Evolutionary conservation across 2,797 vertebrate genomes (phyloP), one percentile per base, ranked within the genome.

Genomic region (Microctenopoma lineatum): DNA sequence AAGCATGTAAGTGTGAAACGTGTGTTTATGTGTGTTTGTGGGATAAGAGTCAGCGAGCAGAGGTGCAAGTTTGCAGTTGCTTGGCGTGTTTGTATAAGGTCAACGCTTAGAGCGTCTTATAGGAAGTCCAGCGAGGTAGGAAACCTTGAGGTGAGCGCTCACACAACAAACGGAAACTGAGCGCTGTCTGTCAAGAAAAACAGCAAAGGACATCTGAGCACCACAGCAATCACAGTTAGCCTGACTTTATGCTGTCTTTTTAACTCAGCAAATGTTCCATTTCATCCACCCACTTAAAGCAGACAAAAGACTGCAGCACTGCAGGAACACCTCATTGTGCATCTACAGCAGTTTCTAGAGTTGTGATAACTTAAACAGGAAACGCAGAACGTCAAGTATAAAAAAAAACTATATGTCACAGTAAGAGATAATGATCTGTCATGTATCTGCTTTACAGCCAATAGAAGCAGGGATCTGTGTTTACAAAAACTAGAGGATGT

Each of bases 331-430:
- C 18, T 14, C 29, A 63, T 64, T 72, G 61, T 60, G 68, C 54
- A 70, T 61, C 38, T 42, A 66, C 26, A 16, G 45, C 13, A 48
- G 38, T 71, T 59, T 67, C 18, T 25, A 10, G 39, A 44, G 70
- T 1, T 86, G 73, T 70, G 18, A n/a, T 10, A 65, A 66, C 73
- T n/a, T 77, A 25, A 14, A 82, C 69, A 81, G 81, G 81, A 89
- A 86, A 72, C 4, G 27, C 11, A 50, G 48, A 66, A 42, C 4
- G 3, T 15, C 26, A 26, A n/a, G 18, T 9, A 18, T 7, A 64
- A 16, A 64, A 7, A 7, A 21, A 42, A 15, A 64, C 4, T 0
- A 6, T 34, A 42, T 27, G 21, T 36, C 16, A 50, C 44, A 45
- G 29, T 21, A 5, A 12, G 15, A 26, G 39, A 72, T 66, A 44